Base-by-base conservation (phyloP, 2,113 vertebrate species). In the Pithys albifrons region DNA sequence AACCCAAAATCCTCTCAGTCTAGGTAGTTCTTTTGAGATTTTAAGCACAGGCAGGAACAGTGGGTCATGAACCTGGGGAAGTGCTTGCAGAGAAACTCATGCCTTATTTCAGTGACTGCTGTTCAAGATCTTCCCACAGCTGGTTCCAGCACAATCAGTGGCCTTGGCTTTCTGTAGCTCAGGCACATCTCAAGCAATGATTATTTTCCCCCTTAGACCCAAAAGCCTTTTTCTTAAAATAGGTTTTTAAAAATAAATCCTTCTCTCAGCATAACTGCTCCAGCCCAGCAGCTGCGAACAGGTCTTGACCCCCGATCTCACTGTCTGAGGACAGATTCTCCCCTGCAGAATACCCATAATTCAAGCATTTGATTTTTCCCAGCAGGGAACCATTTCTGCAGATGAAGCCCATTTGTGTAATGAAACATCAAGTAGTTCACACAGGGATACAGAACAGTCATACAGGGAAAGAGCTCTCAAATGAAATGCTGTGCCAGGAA, bases 301-400 rank as follows among this genome's bases (percentile, higher is more conserved):
- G 75, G 55, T 91, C 77, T 89, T 1, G 4, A 89, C 70, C 75
- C 54, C 49, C 0, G 0, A 29, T 80, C 67, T 93, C 52, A 19
- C 55, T 43, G 6, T 88, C 57, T 86, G 83, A 82, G 72, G 81
- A 67, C 64, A 88, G 71, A 61, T 72, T 81, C n/a, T n/a, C 66
- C 80, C 91, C 92, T 74, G 72, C 93, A 91, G 87, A 91, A 85
- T 54, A 96, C 92, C 86, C 92, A 72, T 67, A 96, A 87, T 85
- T 89, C 84, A 93, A 93, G 91, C 58, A 54, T 85, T 97, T 95
- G 93, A 92, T 95, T 91, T 96, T 88, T 90, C 92, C 87, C 89
- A 73, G 93, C 37, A 83, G 81, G 93, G n/a, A 74, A 76, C 85
- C 17, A 7, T 90, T 96, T 95, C 89, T 95, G 84, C 84, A 92